phyloP scores from a whole-genome alignment of 2,888 invertebrate genomes.

The Chromoteleia sp. region DNA sequence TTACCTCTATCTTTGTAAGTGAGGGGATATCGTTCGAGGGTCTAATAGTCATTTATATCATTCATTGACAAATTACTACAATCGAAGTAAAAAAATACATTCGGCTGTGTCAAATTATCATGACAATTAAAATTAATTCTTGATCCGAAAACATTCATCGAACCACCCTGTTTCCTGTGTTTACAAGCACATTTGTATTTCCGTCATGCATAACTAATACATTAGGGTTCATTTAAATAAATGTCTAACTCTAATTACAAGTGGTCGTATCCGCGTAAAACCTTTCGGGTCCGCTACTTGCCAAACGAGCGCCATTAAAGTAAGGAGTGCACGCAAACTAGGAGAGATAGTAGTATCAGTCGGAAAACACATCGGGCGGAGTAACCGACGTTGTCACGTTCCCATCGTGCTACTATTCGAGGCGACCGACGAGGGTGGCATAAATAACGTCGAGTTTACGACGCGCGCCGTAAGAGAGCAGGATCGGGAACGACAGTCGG shows the following conservation, averaged over 20 bases:
- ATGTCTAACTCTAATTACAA: slow-evolving; percentile 26
- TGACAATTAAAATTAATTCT: neutral
- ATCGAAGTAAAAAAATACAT: slow-evolving; percentile 27
- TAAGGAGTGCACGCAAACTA: slow-evolving; percentile 49
- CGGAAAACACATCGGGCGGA: slow-evolving; percentile 73
- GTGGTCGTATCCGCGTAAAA: slow-evolving; percentile 8
- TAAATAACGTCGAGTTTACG: slow-evolving; percentile 84
- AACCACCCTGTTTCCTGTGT: neutral
- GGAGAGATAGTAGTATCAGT: slow-evolving; percentile 57
- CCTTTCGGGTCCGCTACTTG: slow-evolving; percentile 21
- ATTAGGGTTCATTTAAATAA: slow-evolving; percentile 27
- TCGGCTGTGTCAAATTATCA: too few relatives aligned
- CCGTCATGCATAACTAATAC: slow-evolving; percentile 6
- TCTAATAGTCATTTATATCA: slow-evolving; percentile 74
- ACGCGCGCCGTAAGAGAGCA: slow-evolving; percentile 68
- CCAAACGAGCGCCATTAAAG: slow-evolving; percentile 38
- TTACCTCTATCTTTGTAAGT: slow-evolving; percentile 74
- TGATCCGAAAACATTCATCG: neutral
- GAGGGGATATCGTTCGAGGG: slow-evolving; percentile 70
- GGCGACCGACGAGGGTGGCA: slow-evolving; percentile 82
- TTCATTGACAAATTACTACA: slow-evolving; percentile 63
- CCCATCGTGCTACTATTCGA: slow-evolving; percentile 81
- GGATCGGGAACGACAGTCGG: slow-evolving; percentile 51
- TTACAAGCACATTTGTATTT: neutral
- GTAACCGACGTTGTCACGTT: slow-evolving; percentile 83